Percentiles rank a stretch among this genome's conserved stretches.
phyloP scores from a whole-genome alignment of 2,797 vertebrate genomes.

The Nyctalus aviator region DNA sequence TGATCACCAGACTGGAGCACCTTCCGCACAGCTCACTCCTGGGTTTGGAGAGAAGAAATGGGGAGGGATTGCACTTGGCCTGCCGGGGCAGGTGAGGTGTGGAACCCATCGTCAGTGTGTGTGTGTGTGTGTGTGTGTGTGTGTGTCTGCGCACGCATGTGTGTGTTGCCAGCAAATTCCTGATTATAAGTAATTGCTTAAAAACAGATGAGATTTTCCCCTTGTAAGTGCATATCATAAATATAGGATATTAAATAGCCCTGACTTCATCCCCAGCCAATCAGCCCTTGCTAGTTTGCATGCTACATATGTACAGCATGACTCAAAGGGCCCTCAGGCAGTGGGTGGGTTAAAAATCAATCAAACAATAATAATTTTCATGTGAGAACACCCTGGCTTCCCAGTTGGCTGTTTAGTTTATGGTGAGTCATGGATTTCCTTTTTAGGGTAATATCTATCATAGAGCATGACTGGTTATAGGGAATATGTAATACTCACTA shows the following conservation, averaged over 20 bases:
- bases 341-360: slow-evolving; percentile 72
- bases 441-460: slow-evolving; percentile 75
- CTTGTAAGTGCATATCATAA: slow-evolving; percentile 73
- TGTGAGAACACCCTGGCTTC: slow-evolving; percentile 65
- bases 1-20: not conserved
- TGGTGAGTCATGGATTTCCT: slow-evolving; percentile 75
- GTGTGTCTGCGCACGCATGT: not conserved
- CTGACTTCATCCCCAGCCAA: slow-evolving; percentile 73
- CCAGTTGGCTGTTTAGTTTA: slow-evolving; percentile 64
- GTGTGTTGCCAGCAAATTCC: slow-evolving; percentile 66
- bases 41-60: not conserved
- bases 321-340: slow-evolving; percentile 72
- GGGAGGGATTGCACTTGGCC: not conserved
- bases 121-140: not conserved
- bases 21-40: not conserved
- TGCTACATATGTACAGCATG: slow-evolving; percentile 49
- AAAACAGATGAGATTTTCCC: slow-evolving; percentile 62
- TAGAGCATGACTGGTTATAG: slow-evolving; percentile 59
- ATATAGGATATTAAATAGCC: slow-evolving; percentile 72
- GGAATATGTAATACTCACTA: slow-evolving; percentile 68
- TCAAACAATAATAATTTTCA: slow-evolving; percentile 77
- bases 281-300: slow-evolving; percentile 45
- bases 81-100: not conserved
- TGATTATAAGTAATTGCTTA: slow-evolving; percentile 63
- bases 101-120: not conserved